Conservation (phyloP, 2,113 vertebrate genomes). For the Oxygymnocypris stewartii region DNA sequence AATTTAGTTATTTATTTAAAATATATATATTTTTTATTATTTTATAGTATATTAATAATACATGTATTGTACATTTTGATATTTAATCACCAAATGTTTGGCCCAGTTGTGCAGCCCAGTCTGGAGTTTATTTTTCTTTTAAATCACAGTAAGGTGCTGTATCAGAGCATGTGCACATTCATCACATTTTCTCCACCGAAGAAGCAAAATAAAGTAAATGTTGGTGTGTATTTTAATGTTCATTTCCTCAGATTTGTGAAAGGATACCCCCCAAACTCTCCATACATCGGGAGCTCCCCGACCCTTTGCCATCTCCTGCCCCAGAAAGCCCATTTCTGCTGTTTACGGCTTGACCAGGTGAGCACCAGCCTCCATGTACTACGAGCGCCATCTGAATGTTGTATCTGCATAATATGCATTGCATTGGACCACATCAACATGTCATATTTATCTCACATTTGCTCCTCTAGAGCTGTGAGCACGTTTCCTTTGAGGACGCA, state of each 20-base stretch:
- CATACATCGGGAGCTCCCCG: slow-evolving; percentile 94
- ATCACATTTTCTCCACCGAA: neutral
- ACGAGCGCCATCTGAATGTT: neutral
- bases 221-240: neutral
- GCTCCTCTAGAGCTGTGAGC: slow-evolving; percentile 86
- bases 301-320: slow-evolving; percentile 92
- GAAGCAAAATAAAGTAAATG: neutral
- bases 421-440: neutral
- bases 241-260: slow-evolving; percentile 84
- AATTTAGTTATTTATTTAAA: too few relatives aligned
- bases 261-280: slow-evolving; percentile 93
- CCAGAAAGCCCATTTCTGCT: slow-evolving; percentile 90
- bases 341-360: slow-evolving; percentile 93
- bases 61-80: neutral
- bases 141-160: neutral
- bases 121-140: neutral
- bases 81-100: neutral
- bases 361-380: slow-evolving; percentile 28
- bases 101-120: neutral
- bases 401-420: neutral
- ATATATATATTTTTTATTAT: neutral
- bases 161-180: neutral
- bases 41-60: neutral
- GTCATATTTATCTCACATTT: slow-evolving; percentile 28
- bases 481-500: slow-evolving; percentile 93